Evolutionary conservation across 1,140 invertebrate genomes (phyloP).

Genomic region (Drosophila setifemur): DNA sequence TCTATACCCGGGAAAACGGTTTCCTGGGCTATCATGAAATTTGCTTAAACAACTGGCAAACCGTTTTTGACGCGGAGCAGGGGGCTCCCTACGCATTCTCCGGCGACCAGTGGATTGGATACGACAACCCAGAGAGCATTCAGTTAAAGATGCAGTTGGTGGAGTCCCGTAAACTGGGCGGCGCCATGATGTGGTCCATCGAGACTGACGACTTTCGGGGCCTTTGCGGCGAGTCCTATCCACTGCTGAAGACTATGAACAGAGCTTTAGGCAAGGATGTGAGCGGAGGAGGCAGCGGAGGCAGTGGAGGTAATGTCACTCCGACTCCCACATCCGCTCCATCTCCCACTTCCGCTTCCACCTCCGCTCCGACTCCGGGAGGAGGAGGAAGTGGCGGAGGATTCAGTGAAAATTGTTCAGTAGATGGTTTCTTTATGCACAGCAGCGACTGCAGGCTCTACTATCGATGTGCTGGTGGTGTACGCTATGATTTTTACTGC

Average conservation of each 20-base stretch:
- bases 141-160: slow-evolving; percentile 76
- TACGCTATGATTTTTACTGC: slow-evolving; percentile 47
- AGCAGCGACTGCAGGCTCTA: slow-evolving; percentile 28
- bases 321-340: neutral
- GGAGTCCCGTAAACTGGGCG: slow-evolving; percentile 85
- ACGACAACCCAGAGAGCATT: slow-evolving; percentile 79
- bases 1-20: slow-evolving; percentile 87
- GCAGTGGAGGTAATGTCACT: slow-evolving; percentile 24
- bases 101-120: slow-evolving; percentile 82
- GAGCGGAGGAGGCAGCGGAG: neutral
- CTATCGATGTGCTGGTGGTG: slow-evolving; percentile 32
- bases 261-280: slow-evolving; percentile 36
- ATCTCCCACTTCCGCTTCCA: slow-evolving; percentile 15
- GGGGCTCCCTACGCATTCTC: slow-evolving; percentile 69
- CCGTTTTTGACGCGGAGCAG: slow-evolving; percentile 40
- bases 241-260: slow-evolving; percentile 75
- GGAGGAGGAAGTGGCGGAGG: slow-evolving; percentile 8
- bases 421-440: slow-evolving; percentile 16
- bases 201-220: slow-evolving; percentile 90
- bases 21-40: slow-evolving; percentile 91
- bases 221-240: slow-evolving; percentile 84
- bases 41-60: slow-evolving; percentile 60
- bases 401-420: slow-evolving; percentile 22
- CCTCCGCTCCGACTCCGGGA: slow-evolving; percentile 6
- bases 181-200: slow-evolving; percentile 92